phyloP scores from a whole-genome alignment of 2,113 vertebrate genomes.

The Okapia johnstoni region DNA sequence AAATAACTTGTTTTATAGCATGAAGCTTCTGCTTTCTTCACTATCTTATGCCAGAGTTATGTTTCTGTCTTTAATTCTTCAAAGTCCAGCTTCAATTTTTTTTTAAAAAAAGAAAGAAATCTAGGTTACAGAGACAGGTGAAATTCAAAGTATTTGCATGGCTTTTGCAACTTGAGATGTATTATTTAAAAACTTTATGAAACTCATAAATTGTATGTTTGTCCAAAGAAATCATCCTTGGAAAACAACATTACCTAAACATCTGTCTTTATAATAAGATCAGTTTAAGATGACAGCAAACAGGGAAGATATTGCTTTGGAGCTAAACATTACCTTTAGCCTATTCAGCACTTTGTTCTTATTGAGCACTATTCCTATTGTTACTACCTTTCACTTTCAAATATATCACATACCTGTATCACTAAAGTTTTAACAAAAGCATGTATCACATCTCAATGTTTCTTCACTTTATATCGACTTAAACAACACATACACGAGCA shows the following conservation, averaged over 20 bases:
- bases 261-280: background rate
- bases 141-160: background rate
- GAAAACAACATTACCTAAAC: background rate
- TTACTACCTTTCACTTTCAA: background rate
- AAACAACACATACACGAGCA: background rate
- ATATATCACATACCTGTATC: background rate
- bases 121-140: background rate
- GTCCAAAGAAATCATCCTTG: background rate
- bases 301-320: background rate
- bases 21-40: background rate
- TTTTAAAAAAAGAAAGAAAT: background rate
- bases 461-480: background rate
- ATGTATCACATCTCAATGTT: background rate
- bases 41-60: background rate
- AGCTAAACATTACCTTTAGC: background rate
- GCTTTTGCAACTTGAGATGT: background rate
- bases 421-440: background rate
- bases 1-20: background rate
- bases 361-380: background rate
- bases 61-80: background rate
- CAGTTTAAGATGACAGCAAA: background rate
- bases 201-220: background rate
- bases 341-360: background rate
- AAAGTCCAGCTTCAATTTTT: background rate
- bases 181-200: background rate